phyloP scores from a whole-genome alignment of 2,888 invertebrate species.

The Caenorhabditis uteleia region DNA sequence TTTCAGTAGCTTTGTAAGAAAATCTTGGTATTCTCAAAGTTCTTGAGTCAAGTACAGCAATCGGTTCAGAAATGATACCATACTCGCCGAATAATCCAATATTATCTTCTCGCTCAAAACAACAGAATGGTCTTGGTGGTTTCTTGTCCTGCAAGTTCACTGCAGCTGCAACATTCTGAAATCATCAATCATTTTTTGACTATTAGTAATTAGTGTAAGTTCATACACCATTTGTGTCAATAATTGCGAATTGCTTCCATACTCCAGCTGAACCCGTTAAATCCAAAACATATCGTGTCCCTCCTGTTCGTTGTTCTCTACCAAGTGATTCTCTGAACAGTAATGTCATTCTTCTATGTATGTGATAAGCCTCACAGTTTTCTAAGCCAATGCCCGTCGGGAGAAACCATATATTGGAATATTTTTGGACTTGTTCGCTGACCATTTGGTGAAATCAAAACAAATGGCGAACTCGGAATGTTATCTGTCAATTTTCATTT shows the following conservation, averaged over 20 bases:
- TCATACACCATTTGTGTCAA: constrained; percentile 23
- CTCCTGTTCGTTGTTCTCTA: no score
- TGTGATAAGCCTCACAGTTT: constrained; percentile 12
- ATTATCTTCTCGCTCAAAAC: constrained; percentile 41
- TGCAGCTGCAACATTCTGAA: constrained; percentile 16
- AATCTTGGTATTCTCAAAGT: constrained; percentile 57
- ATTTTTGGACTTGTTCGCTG: constrained; percentile 10
- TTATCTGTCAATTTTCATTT: background rate
- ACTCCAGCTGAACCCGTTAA: constrained; percentile 36
- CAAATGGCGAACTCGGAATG: constrained; percentile 8
- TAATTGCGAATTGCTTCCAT: constrained; percentile 30
- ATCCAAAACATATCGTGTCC: constrained; percentile 18
- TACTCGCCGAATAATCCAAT: constrained; percentile 56
- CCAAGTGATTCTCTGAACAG: no score
- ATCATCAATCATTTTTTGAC: background rate
- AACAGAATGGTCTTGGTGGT: constrained; percentile 60
- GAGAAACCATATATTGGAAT: constrained; percentile 12
- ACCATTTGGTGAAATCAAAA: background rate
- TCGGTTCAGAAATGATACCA: constrained; percentile 43
- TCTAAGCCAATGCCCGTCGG: constrained; percentile 18
- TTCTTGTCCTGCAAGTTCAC: constrained; percentile 20
- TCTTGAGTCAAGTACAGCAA: constrained; percentile 57
- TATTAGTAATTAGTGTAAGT: background rate
- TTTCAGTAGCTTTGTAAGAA: constrained; percentile 59
- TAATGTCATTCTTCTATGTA: no score